Conservation (phyloP, 2,113 vertebrate genomes). For the Columba janthina region DNA sequence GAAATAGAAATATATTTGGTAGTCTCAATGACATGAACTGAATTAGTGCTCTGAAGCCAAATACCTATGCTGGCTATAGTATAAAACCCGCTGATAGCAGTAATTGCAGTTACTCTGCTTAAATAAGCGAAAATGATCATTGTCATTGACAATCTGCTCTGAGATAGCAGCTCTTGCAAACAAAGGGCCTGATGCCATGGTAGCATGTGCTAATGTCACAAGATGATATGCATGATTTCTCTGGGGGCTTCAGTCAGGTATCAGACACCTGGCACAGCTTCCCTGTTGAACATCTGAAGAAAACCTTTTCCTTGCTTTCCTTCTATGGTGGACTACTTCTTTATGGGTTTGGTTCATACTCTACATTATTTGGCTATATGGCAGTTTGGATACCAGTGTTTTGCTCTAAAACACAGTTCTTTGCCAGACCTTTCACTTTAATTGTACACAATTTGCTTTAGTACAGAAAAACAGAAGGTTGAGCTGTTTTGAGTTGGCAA, state of each 20-base stretch:
- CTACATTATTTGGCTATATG: neutral
- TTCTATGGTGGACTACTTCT: neutral
- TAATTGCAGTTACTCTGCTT: conserved; percentile 10
- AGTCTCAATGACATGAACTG: neutral
- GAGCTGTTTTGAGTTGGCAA: neutral
- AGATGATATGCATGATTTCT: neutral
- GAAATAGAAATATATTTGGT: neutral
- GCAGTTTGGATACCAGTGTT: neutral
- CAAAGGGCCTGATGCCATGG: neutral
- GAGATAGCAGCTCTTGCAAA: neutral
- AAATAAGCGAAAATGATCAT: conserved; percentile 13
- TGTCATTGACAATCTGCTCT: conserved; percentile 1
- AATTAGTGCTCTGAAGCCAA: neutral
- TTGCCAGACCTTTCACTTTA: conserved; percentile 1
- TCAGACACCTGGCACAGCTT: neutral
- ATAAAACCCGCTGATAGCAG: neutral
- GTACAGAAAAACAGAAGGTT: neutral
- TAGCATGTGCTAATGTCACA: neutral
- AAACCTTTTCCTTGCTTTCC: neutral
- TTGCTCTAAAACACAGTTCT: neutral
- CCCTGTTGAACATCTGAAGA: neutral
- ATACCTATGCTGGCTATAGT: neutral
- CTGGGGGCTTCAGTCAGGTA: neutral
- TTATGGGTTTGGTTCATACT: neutral
- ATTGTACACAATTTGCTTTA: neutral